Percentiles rank a stretch among this genome's conserved stretches.
phyloP scores from a whole-genome alignment of 2,113 vertebrate species.

The Coryphaenoides rupestris region DNA sequence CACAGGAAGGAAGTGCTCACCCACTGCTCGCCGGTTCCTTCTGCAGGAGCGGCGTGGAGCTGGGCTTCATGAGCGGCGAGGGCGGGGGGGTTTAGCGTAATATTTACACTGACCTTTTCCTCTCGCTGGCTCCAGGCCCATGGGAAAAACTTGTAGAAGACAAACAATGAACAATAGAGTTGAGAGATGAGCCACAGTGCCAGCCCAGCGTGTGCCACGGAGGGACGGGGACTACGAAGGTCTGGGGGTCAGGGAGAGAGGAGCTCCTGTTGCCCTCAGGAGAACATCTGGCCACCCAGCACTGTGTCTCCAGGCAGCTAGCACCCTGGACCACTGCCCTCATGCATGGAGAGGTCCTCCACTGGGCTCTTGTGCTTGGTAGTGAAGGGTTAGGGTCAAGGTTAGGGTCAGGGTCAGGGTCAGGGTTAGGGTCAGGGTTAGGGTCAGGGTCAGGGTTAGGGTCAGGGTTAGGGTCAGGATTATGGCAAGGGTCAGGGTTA shows the following conservation, averaged over 20 bases:
- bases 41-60: constrained; percentile 61
- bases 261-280: constrained; percentile 19
- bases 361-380: too few relatives aligned
- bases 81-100: constrained; percentile 66
- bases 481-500: too few relatives aligned
- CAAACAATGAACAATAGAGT: constrained; percentile 76
- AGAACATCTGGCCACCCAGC: constrained; percentile 50
- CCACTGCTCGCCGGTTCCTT: constrained; percentile 68
- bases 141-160: constrained; percentile 74
- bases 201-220: constrained; percentile 65
- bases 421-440: too few relatives aligned
- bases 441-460: too few relatives aligned
- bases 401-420: too few relatives aligned
- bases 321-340: too few relatives aligned
- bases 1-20: constrained; percentile 74
- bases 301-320: too few relatives aligned
- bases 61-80: constrained; percentile 28
- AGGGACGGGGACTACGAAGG: constrained; percentile 48
- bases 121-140: constrained; percentile 73
- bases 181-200: constrained; percentile 68
- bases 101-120: constrained; percentile 79
- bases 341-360: too few relatives aligned
- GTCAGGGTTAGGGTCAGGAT: too few relatives aligned
- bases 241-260: constrained; percentile 36
- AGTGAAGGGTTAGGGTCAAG: too few relatives aligned